These are phyloP conservation scores for Urocolius indicus DNA, from an alignment of 2,113 vertebrate species.

Conservation along the genomic window DNA sequence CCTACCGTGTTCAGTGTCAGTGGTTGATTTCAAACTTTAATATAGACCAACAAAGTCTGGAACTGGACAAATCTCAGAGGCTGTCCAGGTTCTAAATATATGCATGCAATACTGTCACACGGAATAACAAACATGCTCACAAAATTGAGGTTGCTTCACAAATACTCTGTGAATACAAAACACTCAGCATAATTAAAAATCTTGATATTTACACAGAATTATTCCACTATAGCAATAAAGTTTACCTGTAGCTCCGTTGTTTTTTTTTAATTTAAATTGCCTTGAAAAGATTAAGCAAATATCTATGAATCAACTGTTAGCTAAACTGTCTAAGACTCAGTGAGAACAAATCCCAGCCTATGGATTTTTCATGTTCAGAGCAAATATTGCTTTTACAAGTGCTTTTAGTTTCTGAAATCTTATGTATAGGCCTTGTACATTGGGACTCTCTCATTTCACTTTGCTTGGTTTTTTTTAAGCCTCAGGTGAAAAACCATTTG, in stretches of 20 bases:
- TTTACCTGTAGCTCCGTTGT: not conserved
- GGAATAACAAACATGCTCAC: not conserved
- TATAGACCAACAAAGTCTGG: not conserved
- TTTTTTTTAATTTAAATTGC: not conserved
- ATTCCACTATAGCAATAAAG: not conserved
- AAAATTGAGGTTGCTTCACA: not conserved
- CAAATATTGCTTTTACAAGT: not conserved
- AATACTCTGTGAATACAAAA: not conserved
- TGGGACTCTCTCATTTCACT: not conserved
- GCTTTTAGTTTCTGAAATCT: not conserved
- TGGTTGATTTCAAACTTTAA: not conserved
- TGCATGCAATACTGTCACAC: not conserved
- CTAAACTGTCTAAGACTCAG: not conserved
- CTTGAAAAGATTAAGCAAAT: not conserved
- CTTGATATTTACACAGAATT: not conserved
- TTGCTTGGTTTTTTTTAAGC: not conserved
- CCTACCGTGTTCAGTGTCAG: not conserved
- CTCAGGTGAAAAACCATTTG: not conserved
- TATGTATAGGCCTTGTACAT: not conserved
- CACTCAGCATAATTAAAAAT: not conserved
- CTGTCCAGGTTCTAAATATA: not conserved
- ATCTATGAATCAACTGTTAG: not conserved
- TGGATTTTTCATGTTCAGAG: not conserved
- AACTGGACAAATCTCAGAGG: not conserved
- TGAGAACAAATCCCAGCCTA: not conserved